Evolutionary conservation across 2,113 vertebrate genomes (phyloP).

Genomic region (Bostrychus sinensis): DNA sequence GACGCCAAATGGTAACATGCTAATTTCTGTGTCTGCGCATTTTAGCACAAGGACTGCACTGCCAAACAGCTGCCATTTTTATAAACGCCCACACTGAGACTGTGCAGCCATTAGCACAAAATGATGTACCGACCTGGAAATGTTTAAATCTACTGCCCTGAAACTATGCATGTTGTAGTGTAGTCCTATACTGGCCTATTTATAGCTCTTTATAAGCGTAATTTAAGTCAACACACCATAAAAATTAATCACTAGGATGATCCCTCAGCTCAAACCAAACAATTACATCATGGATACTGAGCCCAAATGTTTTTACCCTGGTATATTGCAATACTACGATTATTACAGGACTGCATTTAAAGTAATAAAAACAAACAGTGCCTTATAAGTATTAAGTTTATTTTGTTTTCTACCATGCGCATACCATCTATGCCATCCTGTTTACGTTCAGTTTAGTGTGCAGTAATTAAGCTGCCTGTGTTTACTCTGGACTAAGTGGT

Average conservation of each 20-base stretch:
- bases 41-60: slow-evolving; percentile 1
- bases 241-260: no score
- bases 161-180: neutral
- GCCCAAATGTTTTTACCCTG: no score
- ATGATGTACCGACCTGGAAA: neutral
- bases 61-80: slow-evolving; percentile 31
- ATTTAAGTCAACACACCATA: no score
- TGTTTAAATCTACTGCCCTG: neutral
- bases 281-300: no score
- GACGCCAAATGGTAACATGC: slow-evolving; percentile 9
- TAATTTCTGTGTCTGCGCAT: slow-evolving; percentile 14
- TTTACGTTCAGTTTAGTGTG: neutral
- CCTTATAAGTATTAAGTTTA: no score
- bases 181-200: no score
- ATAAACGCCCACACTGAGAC: neutral
- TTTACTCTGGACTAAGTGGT: neutral
- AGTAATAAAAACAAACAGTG: no score
- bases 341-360: no score
- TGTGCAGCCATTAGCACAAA: neutral
- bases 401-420: no score
- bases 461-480: neutral
- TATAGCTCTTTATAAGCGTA: neutral
- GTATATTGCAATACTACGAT: no score
- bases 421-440: no score
- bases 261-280: no score